These are phyloP conservation scores for Hormiphora californensis DNA, from an alignment of 37 sponge, comb jelly and placozoan genomes.

Conservation along the genomic window DNA sequence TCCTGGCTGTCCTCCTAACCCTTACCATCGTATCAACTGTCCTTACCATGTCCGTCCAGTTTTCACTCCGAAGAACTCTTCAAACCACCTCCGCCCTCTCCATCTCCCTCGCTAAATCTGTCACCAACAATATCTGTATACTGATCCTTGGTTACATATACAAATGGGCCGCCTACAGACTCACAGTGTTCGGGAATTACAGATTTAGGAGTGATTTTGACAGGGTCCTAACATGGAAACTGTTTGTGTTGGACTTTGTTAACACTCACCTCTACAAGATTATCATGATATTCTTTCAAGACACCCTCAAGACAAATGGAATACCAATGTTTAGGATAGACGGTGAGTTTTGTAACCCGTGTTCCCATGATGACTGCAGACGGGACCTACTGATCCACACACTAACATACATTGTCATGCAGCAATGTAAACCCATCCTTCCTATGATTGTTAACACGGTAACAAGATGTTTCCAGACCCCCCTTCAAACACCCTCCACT, in stretches of 20 bases:
- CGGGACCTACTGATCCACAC: background rate
- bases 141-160: background rate
- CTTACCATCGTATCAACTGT: no score
- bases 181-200: background rate
- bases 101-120: background rate
- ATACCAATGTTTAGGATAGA: constrained; percentile 5
- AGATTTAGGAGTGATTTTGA: constrained; percentile 2
- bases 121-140: background rate
- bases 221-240: constrained; percentile 11
- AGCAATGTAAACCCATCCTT: background rate
- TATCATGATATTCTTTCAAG: background rate
- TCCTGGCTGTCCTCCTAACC: no score
- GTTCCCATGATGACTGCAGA: background rate
- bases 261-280: constrained; percentile 2
- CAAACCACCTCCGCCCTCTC: no score
- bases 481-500: background rate
- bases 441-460: background rate
- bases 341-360: background rate
- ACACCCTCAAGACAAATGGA: background rate
- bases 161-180: background rate
- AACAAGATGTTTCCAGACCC: background rate
- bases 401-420: background rate
- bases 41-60: no score
- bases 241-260: constrained; percentile 1
- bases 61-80: no score